Percentiles rank a stretch among this genome's conserved stretches.
phyloP scores from a whole-genome alignment of 2,797 vertebrate genomes.

The Monodelphis domestica region DNA sequence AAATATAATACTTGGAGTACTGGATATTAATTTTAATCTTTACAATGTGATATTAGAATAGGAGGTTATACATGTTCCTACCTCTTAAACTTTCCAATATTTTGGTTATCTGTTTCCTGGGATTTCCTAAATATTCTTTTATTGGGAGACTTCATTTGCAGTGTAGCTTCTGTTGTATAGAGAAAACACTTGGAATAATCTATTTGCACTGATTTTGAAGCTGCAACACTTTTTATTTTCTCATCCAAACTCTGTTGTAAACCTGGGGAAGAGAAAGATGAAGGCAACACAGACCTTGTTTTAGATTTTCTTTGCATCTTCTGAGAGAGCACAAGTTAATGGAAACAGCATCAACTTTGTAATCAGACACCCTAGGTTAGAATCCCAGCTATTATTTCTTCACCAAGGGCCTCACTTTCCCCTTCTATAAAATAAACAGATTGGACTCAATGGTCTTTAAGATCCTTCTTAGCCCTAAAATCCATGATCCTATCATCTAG shows the following conservation, averaged over 20 bases:
- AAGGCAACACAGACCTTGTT: not conserved
- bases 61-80: not conserved
- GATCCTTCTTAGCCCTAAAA: not conserved
- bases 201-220: slow-evolving; percentile 39
- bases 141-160: not conserved
- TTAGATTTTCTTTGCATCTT: not conserved
- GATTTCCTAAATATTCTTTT: not conserved
- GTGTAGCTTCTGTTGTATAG: not conserved
- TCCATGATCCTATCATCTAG: not conserved
- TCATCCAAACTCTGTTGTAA: slow-evolving; percentile 26
- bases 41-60: not conserved
- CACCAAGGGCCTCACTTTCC: not conserved
- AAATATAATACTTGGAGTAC: too few species aligned
- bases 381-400: not conserved
- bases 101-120: not conserved
- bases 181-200: not conserved
- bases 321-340: not conserved
- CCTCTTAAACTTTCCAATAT: not conserved
- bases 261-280: slow-evolving; percentile 3
- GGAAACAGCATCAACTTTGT: not conserved
- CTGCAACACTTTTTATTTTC: not conserved
- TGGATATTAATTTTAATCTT: too few species aligned
- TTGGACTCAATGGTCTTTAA: not conserved
- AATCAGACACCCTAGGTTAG: not conserved
- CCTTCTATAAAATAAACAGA: not conserved